These are phyloP conservation scores for Entomobrya proxima DNA, from an alignment of 2,888 invertebrate species.

Conservation along the genomic window DNA sequence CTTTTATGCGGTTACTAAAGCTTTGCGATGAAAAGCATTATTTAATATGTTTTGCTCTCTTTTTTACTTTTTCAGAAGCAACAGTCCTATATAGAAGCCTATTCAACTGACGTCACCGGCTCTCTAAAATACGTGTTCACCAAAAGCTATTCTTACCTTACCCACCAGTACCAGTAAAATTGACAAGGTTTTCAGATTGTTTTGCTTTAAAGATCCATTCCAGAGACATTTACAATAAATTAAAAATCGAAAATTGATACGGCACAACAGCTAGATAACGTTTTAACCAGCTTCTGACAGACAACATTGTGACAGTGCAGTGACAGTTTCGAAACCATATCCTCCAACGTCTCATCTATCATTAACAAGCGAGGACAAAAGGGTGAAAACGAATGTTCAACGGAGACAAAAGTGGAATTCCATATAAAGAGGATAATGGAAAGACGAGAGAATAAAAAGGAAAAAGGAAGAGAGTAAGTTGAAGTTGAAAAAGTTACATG, in stretches of 20 bases:
- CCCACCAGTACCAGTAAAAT: background rate
- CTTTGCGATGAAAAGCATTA: too few relatives aligned
- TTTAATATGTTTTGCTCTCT: too few relatives aligned
- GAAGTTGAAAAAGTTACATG: too few relatives aligned
- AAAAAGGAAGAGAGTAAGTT: background rate
- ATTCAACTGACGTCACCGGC: too few relatives aligned
- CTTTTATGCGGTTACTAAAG: too few relatives aligned
- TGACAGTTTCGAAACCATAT: slow-evolving; percentile 53
- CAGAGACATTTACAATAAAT: too few relatives aligned
- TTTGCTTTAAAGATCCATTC: too few relatives aligned
- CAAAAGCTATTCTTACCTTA: too few relatives aligned
- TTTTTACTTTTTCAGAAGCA: too few relatives aligned
- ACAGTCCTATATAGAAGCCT: too few relatives aligned
- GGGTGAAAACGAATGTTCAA: background rate
- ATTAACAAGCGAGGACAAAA: slow-evolving; percentile 17
- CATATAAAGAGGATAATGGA: background rate
- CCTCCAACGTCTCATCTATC: slow-evolving; percentile 41
- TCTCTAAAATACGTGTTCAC: too few relatives aligned
- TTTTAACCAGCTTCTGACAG: background rate
- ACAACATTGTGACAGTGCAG: slow-evolving; percentile 42
- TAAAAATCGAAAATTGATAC: background rate
- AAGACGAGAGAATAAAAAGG: background rate
- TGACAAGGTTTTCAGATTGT: too few relatives aligned
- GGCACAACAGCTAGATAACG: background rate
- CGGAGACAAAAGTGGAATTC: background rate